A percentile compares a stretch with the other conserved stretches of the same genome.
Evolutionary conservation across 2,888 invertebrate genomes (phyloP).

Genomic region (Diploptera punctata): DNA sequence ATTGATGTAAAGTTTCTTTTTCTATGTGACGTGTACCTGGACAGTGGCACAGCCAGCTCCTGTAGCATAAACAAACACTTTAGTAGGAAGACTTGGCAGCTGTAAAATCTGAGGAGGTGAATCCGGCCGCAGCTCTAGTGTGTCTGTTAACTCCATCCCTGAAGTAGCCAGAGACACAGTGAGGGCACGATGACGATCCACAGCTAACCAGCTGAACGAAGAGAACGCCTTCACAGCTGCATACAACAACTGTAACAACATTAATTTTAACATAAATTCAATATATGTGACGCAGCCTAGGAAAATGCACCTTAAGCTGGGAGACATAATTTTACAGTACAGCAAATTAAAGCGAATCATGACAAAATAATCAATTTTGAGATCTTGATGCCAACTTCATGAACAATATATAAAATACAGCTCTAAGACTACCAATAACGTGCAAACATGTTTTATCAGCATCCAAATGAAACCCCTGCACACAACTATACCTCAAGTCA

Average conservation of each 20-base stretch:
- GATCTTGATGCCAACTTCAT: too few species aligned
- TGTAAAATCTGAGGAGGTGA: slow-evolving; percentile 61
- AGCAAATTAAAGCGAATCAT: too few species aligned
- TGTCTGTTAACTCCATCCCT: slow-evolving; percentile 74
- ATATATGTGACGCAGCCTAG: too few species aligned
- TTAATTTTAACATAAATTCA: neutral
- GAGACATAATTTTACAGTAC: too few species aligned
- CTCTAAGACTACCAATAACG: too few species aligned
- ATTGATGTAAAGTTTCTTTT: too few species aligned
- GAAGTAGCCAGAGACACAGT: slow-evolving; percentile 73
- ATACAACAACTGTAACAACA: slow-evolving; percentile 58
- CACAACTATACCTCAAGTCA: too few species aligned
- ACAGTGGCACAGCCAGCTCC: slow-evolving; percentile 73
- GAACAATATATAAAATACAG: too few species aligned
- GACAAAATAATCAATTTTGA: neutral
- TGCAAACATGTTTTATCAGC: too few species aligned
- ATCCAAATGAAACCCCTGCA: too few species aligned
- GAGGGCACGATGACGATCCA: slow-evolving; percentile 66
- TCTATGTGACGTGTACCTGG: slow-evolving; percentile 61
- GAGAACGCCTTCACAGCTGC: slow-evolving; percentile 67
- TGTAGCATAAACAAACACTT: slow-evolving; percentile 73
- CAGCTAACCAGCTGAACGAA: slow-evolving; percentile 64
- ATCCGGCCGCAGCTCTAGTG: slow-evolving; percentile 63
- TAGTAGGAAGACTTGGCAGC: slow-evolving; percentile 69
- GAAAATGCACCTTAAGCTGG: too few species aligned